A percentile compares a stretch with the other conserved stretches of the same genome.
phyloP scores from a whole-genome alignment of 2,797 vertebrate genomes.

The Emys orbicularis region DNA sequence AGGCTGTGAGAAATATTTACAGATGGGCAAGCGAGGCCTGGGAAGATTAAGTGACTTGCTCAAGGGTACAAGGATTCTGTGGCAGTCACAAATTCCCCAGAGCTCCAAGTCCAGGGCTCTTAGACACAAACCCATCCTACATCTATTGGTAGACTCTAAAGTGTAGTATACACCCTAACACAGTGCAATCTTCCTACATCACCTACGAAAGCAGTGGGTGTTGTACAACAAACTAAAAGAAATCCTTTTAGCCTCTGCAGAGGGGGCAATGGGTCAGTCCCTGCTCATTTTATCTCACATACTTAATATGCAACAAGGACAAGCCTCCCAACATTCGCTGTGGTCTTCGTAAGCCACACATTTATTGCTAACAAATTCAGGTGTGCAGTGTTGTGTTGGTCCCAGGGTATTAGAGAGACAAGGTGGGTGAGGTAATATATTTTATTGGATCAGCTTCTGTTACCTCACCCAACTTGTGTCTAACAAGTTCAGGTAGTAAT shows the following conservation, averaged over 20 bases:
- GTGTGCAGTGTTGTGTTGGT: neutral
- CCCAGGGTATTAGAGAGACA: neutral
- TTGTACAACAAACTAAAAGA: no score
- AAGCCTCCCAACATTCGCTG: neutral
- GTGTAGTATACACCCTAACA: no score
- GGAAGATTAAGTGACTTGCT: neutral
- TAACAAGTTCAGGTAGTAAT: neutral
- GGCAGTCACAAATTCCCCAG: neutral
- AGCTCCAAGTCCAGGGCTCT: neutral
- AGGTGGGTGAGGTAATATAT: neutral
- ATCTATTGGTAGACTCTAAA: neutral
- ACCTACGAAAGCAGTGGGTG: no score
- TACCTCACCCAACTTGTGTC: no score
- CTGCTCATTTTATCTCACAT: neutral
- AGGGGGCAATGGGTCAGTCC: neutral
- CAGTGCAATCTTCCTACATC: no score
- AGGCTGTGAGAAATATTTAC: neutral
- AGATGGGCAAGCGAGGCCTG: neutral
- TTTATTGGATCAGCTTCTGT: neutral
- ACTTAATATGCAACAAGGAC: neutral
- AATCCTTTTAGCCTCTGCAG: neutral
- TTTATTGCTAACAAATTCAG: neutral
- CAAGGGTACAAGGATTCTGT: neutral
- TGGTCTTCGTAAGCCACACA: no score
- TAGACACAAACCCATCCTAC: neutral